These are phyloP conservation scores for Dicrostonyx torquatus DNA, from an alignment of 2,797 vertebrate genomes.

Conservation along the genomic window DNA sequence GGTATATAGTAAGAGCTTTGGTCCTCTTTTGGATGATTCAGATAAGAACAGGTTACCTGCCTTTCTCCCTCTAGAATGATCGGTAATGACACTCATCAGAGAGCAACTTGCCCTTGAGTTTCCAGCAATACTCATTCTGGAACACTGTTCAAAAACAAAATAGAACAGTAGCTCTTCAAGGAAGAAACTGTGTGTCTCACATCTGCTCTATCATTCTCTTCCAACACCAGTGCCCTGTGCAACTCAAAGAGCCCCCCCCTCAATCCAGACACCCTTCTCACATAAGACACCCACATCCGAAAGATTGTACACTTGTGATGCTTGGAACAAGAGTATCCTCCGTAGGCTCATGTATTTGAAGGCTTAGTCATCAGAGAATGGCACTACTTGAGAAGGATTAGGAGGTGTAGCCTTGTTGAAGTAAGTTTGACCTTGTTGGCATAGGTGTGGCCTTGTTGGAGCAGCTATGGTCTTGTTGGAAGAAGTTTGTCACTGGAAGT, in stretches of 20 bases:
- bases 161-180: background rate
- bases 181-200: background rate
- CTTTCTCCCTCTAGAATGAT: background rate
- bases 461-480: background rate
- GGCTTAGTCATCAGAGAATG: background rate
- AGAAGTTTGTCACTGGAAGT: background rate
- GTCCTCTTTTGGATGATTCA: background rate
- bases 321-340: background rate
- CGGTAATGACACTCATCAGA: background rate
- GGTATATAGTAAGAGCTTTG: background rate
- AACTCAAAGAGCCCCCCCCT: background rate
- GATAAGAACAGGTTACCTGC: background rate
- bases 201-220: background rate
- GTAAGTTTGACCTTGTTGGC: background rate
- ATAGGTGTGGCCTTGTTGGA: background rate
- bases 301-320: background rate
- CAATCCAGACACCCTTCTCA: no score
- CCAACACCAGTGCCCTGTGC: background rate
- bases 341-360: background rate
- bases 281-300: background rate
- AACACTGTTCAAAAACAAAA: background rate
- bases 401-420: background rate
- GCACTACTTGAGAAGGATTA: background rate
- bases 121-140: background rate
- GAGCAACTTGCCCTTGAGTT: background rate